Evolutionary conservation across 1,140 invertebrate species (phyloP).

Genomic region (Drosophila miranda): DNA sequence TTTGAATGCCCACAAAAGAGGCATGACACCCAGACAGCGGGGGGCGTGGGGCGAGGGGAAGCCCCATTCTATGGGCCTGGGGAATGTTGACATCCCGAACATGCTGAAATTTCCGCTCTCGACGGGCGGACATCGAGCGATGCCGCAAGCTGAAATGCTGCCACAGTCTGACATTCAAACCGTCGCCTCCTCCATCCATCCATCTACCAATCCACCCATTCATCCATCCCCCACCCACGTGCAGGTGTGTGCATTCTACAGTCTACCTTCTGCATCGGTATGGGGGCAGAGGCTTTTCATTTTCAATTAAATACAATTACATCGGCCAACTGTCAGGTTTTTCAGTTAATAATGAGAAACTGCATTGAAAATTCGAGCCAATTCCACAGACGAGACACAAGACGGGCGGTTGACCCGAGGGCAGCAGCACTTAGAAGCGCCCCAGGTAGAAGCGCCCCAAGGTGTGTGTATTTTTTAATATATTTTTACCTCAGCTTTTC

Average conservation of each 20-base stretch:
- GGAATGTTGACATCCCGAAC: conserved; percentile 62
- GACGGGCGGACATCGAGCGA: conserved; percentile 27
- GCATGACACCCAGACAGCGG: neutral
- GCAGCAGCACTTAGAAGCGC: conserved; percentile 43
- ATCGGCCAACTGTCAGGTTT: conserved; percentile 58
- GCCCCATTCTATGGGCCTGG: neutral
- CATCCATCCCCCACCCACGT: conserved; percentile 7
- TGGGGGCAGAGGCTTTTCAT: conserved; percentile 44
- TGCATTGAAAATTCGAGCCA: conserved; percentile 33
- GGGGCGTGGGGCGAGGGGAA: neutral
- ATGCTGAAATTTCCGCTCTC: conserved; percentile 70
- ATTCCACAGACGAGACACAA: neutral
- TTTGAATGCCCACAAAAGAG: conserved; percentile 22
- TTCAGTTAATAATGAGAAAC: conserved; percentile 74
- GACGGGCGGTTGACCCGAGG: neutral
- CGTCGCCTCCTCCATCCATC: conserved; percentile 3
- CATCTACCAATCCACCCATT: neutral
- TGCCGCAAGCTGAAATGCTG: conserved; percentile 30
- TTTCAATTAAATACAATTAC: conserved; percentile 60
- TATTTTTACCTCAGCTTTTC: conserved; percentile 8
- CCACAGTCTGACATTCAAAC: conserved; percentile 69
- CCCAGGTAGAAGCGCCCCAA: conserved; percentile 33
- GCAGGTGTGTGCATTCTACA: conserved; percentile 26
- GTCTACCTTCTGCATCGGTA: conserved; percentile 3
- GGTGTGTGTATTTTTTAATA: conserved; percentile 10